A percentile compares a stretch with the other conserved stretches of the same genome.
Evolutionary conservation across 2,888 invertebrate genomes (phyloP).

Genomic region (Rutpela maculata): DNA sequence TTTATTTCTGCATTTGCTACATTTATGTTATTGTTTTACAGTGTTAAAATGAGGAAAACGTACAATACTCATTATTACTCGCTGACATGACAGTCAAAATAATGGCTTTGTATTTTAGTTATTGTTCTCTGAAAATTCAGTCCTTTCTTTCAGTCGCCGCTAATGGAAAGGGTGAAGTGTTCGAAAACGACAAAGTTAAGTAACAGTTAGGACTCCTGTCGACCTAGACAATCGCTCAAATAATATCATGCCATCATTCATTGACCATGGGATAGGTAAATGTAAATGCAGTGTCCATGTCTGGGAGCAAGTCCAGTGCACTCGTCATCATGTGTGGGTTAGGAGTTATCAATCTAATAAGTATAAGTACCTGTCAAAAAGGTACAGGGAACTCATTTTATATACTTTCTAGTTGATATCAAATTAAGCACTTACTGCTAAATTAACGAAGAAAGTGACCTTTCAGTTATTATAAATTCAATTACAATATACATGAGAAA

Average conservation of each 20-base stretch:
- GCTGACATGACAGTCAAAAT: background rate
- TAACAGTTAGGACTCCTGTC: constrained; percentile 53
- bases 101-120: background rate
- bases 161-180: constrained; percentile 48
- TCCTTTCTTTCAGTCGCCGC: constrained; percentile 19
- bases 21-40: too few relatives aligned
- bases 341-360: constrained; percentile 48
- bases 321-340: constrained; percentile 38
- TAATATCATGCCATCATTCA: constrained; percentile 63
- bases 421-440: constrained; percentile 27
- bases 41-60: too few relatives aligned
- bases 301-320: constrained; percentile 41
- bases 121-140: background rate
- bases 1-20: too few relatives aligned
- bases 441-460: constrained; percentile 25
- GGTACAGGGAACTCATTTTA: constrained; percentile 39
- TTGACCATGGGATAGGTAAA: constrained; percentile 50
- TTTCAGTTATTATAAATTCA: constrained; percentile 12
- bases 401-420: constrained; percentile 41
- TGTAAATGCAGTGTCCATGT: constrained; percentile 57
- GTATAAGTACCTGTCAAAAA: constrained; percentile 46
- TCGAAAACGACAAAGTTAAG: constrained; percentile 51
- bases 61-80: too few relatives aligned
- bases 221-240: constrained; percentile 60
- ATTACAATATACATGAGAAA: constrained; percentile 7